Base-by-base conservation (phyloP, 2,113 vertebrate genomes). In the Macrotis lagotis region DNA sequence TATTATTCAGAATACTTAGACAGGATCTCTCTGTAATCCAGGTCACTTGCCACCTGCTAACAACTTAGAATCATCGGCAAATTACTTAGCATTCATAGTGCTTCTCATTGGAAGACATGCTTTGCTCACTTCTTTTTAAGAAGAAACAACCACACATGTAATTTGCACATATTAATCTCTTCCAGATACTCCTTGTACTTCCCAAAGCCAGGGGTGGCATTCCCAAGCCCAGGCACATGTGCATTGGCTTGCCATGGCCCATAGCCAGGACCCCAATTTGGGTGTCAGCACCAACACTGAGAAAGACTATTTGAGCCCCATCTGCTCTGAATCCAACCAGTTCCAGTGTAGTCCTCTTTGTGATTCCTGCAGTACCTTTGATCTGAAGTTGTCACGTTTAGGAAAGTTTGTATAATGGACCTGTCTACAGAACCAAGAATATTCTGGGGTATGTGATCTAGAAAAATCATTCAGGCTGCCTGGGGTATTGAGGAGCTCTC, bases 81-180 rank as follows among this genome's bases (percentile, higher is more conserved):
- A 96, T 95, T 96, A 95, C 96, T 97, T 95, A 97, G 0, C 97
- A 97, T 98, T 98, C 97, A 96, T 97, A 89, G 94, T 98, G 97
- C 98, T 98, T 98, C 96, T 97, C 93, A 95, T 83, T 83, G 66
- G 44, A 83, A 98, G 97, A 97, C 96, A 98, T 44, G 93, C 98
- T 98, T 98, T 97, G 97, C 97, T 98, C 97, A 98, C 97, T 98
- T 98, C 97, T 97, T 91, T 98, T 98, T 98, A 98, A 98, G 98
- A 96, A 98, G 97, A 98, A 98, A 98, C 97, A 98, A 98, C 97
- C 98, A 96, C 97, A 95, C 44, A 53, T 97, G 96, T 98, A 98
- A 98, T 97, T 97, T 98, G 97, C 74, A n/a, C 96, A 98, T 98
- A 98, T 98, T 98, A 98, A 98, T 98, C 97, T 98, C 98, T 98